Evolutionary conservation across 2,888 invertebrate genomes (phyloP), one percentile per base, ranked within the genome.

Genomic region (Caradrina clavipalpis): DNA sequence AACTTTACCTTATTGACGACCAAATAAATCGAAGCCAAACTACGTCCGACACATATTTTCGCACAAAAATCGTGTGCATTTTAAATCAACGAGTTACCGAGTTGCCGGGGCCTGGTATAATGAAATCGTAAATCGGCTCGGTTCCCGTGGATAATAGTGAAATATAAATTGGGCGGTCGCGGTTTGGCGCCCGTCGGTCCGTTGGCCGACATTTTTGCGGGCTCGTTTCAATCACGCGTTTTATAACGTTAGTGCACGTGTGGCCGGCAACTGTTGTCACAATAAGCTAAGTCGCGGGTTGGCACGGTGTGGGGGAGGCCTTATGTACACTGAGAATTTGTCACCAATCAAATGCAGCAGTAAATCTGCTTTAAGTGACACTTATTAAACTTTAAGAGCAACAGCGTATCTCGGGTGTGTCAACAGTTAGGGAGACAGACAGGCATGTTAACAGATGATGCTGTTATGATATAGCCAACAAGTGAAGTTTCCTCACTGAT

Each of bases 191-290:
- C 81, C 87, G 78, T 87, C 86, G 88, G 88, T 87, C 84, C 84
- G 90, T 89, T 91, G 92, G 93, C 92, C 90, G 89, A 90, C 91
- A 93, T 93, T 93, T 93, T 93, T 93, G 94, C 87, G 92, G 92
- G 88, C 78, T 79, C 87, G 85, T 92, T 91, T 93, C 93, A 93
- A 93, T 94, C 93, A 92, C 88, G 77, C 83, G 86, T 88, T 91
- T 89, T 91, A 88, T 86, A 87, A 82, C 83, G 76, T 78, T 81
- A 80, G 81, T 76, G 66, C 74, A 76, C 80, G 77, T 82, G 78
- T 77, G 73, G 76, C 80, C 78, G 76, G 80, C 67, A 58, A 80
- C 68, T 73, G 59, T 72, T 77, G 67, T 57, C 68, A 63, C 45
- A 56, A 71, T 69, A 56, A 26, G 49, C 62, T 69, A 76, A 65